Percentiles rank a stretch among this genome's conserved stretches.
phyloP scores from a whole-genome alignment of 2,888 invertebrate species.

The Brachyopa scutellaris region DNA sequence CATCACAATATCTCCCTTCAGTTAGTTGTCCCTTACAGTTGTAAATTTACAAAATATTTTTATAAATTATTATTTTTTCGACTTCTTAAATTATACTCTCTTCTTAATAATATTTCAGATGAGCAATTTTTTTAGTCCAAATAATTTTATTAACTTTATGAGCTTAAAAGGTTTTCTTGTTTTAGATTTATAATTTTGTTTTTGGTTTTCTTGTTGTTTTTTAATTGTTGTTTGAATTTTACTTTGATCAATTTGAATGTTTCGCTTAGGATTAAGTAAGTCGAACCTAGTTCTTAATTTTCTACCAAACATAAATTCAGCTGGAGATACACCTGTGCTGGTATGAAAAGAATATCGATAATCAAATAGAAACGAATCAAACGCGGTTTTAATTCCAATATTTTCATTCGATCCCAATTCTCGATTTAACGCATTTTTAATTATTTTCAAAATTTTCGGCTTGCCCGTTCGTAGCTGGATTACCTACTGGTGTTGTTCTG shows the following conservation, averaged over 20 bases:
- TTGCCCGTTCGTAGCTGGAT: no score
- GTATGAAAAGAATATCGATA: constrained; percentile 22
- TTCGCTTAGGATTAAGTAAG: constrained; percentile 21
- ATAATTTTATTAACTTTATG: constrained; percentile 5
- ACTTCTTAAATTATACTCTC: no score
- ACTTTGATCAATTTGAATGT: constrained; percentile 1
- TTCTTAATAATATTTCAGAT: constrained; percentile 11
- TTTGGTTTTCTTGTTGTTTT: no score
- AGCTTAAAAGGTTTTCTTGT: no score
- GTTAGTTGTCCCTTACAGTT: no score
- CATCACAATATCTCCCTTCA: no score
- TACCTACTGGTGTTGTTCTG: no score
- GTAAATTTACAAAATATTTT: not conserved
- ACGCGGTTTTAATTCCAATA: not conserved
- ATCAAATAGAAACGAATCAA: constrained; percentile 12
- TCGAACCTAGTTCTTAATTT: no score
- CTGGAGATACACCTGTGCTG: no score
- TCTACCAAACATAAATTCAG: no score
- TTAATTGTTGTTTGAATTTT: no score
- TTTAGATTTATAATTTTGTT: no score
- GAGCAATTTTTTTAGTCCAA: constrained; percentile 15
- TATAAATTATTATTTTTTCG: not conserved
- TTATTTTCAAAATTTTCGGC: not conserved
- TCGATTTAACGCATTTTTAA: constrained; percentile 22
- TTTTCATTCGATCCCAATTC: not conserved